Evolutionary conservation across 2,113 vertebrate genomes (phyloP).

Genomic region (Nothobranchius kuhntae): DNA sequence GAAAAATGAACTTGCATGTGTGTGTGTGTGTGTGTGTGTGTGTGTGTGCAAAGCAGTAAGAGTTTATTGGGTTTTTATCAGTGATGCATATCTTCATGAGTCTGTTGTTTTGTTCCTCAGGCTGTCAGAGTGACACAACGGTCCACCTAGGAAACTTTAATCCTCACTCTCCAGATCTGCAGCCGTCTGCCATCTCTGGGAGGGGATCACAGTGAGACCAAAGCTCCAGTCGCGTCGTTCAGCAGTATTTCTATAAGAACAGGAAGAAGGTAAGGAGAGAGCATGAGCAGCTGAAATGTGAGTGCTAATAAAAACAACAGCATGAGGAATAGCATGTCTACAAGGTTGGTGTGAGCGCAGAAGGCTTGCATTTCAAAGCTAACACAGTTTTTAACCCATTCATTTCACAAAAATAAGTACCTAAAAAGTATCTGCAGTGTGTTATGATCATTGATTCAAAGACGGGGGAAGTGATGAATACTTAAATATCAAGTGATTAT

Average conservation of each 20-base stretch:
- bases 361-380: too few relatives aligned
- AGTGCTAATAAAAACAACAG: too few relatives aligned
- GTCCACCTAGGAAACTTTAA: slow-evolving; percentile 19
- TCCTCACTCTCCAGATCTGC: slow-evolving; percentile 40
- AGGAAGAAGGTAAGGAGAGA: slow-evolving; percentile 5
- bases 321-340: too few relatives aligned
- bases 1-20: too few relatives aligned
- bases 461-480: too few relatives aligned
- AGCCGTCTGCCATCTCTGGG: slow-evolving; percentile 37
- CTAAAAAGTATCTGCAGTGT: too few relatives aligned
- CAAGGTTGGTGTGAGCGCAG: too few relatives aligned
- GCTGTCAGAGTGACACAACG: slow-evolving; percentile 31
- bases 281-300: not conserved
- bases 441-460: too few relatives aligned
- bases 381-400: too few relatives aligned
- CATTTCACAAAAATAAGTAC: too few relatives aligned
- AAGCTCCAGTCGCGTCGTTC: slow-evolving; percentile 42
- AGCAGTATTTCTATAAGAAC: slow-evolving; percentile 74
- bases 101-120: slow-evolving; percentile 16
- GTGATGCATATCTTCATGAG: slow-evolving; percentile 25
- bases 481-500: too few relatives aligned
- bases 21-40: too few relatives aligned
- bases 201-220: slow-evolving; percentile 61
- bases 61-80: slow-evolving; percentile 59
- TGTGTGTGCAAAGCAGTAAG: slow-evolving; percentile 37